A percentile compares a stretch with the other conserved stretches of the same genome.
Evolutionary conservation across 2,797 vertebrate species (phyloP).

Genomic region (Vultur gryphus): DNA sequence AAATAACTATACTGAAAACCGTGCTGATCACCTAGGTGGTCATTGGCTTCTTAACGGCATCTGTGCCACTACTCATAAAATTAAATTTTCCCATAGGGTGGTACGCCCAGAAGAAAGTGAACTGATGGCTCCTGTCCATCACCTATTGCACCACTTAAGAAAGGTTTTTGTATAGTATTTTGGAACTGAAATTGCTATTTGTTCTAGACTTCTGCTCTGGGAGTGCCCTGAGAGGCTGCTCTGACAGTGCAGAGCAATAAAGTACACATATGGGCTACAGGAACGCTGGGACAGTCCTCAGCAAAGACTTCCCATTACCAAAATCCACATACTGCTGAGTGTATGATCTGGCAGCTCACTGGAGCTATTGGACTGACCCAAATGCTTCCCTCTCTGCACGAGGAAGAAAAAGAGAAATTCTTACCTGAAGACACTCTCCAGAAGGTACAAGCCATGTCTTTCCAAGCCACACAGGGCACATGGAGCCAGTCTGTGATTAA

Average conservation of each 20-base stretch:
- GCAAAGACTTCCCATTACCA: background rate
- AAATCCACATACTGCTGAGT: background rate
- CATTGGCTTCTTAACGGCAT: background rate
- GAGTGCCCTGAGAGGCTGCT: background rate
- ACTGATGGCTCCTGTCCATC: background rate
- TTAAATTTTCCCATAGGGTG: background rate
- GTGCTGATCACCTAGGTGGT: background rate
- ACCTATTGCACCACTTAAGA: background rate
- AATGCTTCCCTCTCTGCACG: background rate
- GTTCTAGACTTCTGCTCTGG: background rate
- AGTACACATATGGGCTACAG: background rate
- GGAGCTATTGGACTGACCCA: background rate
- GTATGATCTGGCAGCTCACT: background rate
- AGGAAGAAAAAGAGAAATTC: background rate
- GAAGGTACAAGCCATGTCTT: background rate
- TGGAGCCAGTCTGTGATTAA: background rate
- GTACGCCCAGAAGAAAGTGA: background rate
- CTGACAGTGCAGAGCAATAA: background rate
- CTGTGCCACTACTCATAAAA: background rate
- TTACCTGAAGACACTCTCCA: background rate
- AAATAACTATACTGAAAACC: background rate
- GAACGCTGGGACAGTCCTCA: background rate
- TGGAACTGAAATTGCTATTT: background rate
- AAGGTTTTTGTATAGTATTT: background rate
- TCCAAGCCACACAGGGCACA: background rate